These are phyloP conservation scores for Vimba vimba DNA, from an alignment of 2,113 vertebrate species.

Conservation along the genomic window DNA sequence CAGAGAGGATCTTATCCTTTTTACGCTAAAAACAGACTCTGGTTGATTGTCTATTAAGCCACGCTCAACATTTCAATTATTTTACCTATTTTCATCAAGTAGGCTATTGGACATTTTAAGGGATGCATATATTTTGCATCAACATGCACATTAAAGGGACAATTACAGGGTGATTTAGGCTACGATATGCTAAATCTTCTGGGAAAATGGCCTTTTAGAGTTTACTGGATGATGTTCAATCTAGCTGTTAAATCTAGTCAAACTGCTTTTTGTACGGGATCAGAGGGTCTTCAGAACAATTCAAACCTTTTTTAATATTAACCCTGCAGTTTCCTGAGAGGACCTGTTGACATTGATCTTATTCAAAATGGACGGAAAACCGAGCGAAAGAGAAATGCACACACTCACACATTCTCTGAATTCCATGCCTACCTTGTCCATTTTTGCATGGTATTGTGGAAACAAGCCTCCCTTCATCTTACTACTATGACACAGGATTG, in stretches of 20 bases:
- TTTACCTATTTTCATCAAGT: not conserved
- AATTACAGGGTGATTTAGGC: not conserved
- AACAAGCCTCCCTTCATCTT: conserved; percentile 61
- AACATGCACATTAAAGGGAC: not conserved
- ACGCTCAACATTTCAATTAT: not conserved
- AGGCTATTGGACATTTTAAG: not conserved
- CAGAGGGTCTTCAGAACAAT: not conserved
- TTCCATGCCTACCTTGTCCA: conserved; percentile 65
- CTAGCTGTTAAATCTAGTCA: not conserved
- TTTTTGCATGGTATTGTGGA: conserved; percentile 68
- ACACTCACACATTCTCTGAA: conserved; percentile 69
- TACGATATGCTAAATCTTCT: not conserved
- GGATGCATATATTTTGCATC: not conserved
- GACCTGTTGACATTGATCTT: not conserved
- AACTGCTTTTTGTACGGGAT: conserved; percentile 11
- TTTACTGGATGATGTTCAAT: conserved; percentile 1
- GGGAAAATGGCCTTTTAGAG: conserved; percentile 1
- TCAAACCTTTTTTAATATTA: conserved; percentile 17
- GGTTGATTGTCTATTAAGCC: conserved; percentile 2
- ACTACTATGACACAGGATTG: conserved; percentile 3
- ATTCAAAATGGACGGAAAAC: conserved; percentile 58
- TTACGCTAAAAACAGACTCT: not conserved
- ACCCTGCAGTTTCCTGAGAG: conserved; percentile 9
- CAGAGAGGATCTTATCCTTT: not conserved
- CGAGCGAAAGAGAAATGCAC: conserved; percentile 65